These are phyloP conservation scores for Brienomyrus longianalis DNA, from an alignment of 2,113 vertebrate species.

Conservation along the genomic window DNA sequence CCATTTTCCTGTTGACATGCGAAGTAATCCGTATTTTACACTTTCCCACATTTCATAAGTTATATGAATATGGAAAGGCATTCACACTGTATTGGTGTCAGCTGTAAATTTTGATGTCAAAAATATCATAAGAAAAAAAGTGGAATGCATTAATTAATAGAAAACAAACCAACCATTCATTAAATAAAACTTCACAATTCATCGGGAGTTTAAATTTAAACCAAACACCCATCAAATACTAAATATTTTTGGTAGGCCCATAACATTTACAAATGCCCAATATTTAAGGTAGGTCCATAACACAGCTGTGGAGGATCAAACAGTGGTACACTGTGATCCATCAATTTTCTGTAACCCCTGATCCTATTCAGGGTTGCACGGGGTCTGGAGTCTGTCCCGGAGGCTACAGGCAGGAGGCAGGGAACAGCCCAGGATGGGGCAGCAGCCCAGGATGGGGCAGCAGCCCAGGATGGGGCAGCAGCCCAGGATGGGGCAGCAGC, in stretches of 20 bases:
- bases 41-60: neutral
- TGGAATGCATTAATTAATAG: neutral
- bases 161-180: neutral
- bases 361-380: neutral
- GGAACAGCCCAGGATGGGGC: neutral
- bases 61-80: neutral
- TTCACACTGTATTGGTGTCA: neutral
- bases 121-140: neutral
- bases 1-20: neutral
- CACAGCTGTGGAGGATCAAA: neutral
- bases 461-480: too few relatives aligned
- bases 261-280: neutral
- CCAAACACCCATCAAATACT: neutral
- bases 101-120: neutral
- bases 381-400: neutral
- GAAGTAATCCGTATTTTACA: neutral
- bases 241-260: neutral
- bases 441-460: too few relatives aligned
- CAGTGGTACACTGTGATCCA: neutral
- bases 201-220: neutral
- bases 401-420: neutral
- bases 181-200: neutral
- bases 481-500: neutral
- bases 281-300: neutral
- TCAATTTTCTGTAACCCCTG: neutral